A percentile compares a stretch with the other conserved stretches of the same genome.
phyloP scores from a whole-genome alignment of 2,113 vertebrate genomes.

The Albula goreensis region DNA sequence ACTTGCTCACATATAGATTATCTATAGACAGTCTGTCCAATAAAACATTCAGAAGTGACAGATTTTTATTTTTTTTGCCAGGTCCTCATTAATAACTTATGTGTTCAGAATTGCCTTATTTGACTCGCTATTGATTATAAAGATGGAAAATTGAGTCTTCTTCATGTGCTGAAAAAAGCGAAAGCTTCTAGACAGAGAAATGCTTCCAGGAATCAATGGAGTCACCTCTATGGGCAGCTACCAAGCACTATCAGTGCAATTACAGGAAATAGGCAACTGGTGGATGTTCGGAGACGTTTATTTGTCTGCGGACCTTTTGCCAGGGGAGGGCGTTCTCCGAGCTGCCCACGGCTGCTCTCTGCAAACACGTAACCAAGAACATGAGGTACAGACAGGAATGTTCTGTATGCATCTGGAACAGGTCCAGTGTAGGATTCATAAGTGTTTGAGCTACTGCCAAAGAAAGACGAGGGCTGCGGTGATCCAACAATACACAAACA shows the following conservation, averaged over 20 bases:
- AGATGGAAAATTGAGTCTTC: not conserved
- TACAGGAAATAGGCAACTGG: slow-evolving; percentile 1
- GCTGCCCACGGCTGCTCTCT: not conserved
- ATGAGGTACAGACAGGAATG: not conserved
- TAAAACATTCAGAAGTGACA: not conserved
- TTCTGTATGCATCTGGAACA: not conserved
- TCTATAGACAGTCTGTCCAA: not conserved
- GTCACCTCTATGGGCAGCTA: slow-evolving; percentile 1
- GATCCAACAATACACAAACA: not conserved
- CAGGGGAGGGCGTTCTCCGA: not conserved
- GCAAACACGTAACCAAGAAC: not conserved
- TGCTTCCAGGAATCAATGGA: not conserved
- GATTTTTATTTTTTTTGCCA: not conserved
- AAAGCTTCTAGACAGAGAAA: not conserved
- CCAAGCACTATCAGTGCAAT: not conserved
- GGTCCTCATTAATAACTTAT: not conserved
- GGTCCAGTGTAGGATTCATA: not conserved
- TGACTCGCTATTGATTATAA: not conserved
- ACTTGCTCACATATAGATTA: too few species aligned
- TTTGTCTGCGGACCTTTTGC: not conserved
- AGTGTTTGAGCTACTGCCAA: not conserved
- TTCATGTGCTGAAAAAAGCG: not conserved
- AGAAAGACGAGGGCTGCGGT: not conserved
- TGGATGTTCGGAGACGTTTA: not conserved
- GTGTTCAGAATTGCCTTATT: not conserved